phyloP scores from a whole-genome alignment of 2,113 vertebrate genomes.

The Phoxinus phoxinus region DNA sequence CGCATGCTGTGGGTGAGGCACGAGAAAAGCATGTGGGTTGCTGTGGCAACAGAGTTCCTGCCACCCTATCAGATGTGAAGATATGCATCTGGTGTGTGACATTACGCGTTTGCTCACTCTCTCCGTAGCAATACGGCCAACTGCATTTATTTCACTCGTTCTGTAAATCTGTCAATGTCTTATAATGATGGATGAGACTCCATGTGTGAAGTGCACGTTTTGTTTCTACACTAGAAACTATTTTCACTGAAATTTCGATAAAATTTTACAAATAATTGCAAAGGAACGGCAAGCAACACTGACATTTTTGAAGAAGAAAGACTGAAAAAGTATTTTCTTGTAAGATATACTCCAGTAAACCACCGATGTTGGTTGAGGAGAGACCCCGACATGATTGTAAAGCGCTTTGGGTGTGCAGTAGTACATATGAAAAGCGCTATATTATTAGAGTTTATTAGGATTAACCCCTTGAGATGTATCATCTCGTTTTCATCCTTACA shows the following conservation, averaged over 20 bases:
- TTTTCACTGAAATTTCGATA: neutral
- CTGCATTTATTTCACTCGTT: conserved; percentile 3
- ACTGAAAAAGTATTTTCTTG: neutral
- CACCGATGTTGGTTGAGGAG: too few relatives aligned
- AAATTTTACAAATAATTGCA: neutral
- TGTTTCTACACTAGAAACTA: neutral
- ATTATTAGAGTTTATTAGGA: too few relatives aligned
- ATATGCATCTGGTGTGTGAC: neutral
- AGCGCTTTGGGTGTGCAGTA: too few relatives aligned
- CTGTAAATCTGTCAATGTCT: neutral
- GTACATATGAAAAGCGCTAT: too few relatives aligned
- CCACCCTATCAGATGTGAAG: neutral
- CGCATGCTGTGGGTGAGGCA: conserved; percentile 10
- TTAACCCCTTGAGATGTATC: too few relatives aligned
- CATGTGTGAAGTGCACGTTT: neutral
- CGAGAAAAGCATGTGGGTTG: conserved; percentile 43
- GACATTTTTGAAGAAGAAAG: neutral
- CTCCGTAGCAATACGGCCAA: neutral
- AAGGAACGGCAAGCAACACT: neutral
- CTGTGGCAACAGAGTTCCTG: conserved; percentile 36
- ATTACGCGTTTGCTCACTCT: neutral
- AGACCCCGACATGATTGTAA: too few relatives aligned
- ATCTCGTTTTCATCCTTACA: too few relatives aligned
- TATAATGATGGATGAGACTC: neutral
- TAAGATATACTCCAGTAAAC: neutral